Percentiles rank a stretch among this genome's conserved stretches.
phyloP scores from a whole-genome alignment of 2,797 vertebrate genomes.

The Typhlichthys subterraneus region DNA sequence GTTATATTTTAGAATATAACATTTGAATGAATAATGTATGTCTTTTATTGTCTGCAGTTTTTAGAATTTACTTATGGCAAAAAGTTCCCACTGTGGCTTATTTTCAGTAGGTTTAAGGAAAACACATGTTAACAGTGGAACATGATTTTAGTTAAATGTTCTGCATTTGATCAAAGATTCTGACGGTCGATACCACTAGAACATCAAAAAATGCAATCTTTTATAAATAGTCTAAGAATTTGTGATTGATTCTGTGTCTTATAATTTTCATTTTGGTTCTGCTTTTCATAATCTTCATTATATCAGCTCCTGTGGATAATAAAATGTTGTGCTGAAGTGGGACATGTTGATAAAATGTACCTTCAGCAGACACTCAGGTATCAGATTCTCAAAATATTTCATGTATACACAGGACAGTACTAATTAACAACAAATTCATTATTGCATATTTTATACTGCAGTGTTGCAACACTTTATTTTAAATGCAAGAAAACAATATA shows the following conservation, averaged over 20 bases:
- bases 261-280: slow-evolving; percentile 44
- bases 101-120: slow-evolving; percentile 28
- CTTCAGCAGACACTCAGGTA: not conserved
- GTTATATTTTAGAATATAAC: slow-evolving; percentile 28
- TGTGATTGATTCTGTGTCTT: slow-evolving; percentile 40
- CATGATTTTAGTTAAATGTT: slow-evolving; percentile 32
- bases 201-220: slow-evolving; percentile 36
- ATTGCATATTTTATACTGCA: not conserved
- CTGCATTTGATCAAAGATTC: slow-evolving; percentile 8
- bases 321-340: slow-evolving; percentile 52
- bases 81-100: slow-evolving; percentile 25
- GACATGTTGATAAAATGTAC: slow-evolving; percentile 16
- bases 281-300: slow-evolving; percentile 49
- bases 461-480: no score
- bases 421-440: not conserved
- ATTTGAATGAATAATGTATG: slow-evolving; percentile 14
- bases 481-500: no score
- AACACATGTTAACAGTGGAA: slow-evolving; percentile 3
- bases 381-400: not conserved
- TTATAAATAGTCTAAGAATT: slow-evolving; percentile 23
- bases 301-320: slow-evolving; percentile 68
- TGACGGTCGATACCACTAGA: slow-evolving; percentile 37
- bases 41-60: slow-evolving; percentile 37
- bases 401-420: not conserved
- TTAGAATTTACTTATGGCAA: slow-evolving; percentile 7